A percentile compares a stretch with the other conserved stretches of the same genome.
phyloP scores from a whole-genome alignment of 1,140 invertebrate species.

The Hesperophylax magnus region DNA sequence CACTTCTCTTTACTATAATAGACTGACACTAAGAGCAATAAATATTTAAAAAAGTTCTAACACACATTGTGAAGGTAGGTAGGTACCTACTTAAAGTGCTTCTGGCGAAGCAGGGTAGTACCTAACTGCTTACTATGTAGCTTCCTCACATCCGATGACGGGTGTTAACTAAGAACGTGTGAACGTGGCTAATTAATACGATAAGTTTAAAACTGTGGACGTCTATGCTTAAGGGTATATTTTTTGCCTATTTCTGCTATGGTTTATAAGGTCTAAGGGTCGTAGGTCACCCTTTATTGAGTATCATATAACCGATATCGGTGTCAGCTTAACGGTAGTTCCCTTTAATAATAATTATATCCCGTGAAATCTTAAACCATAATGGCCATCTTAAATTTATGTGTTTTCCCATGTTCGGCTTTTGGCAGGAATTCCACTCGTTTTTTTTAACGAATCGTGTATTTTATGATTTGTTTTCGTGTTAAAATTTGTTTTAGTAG shows the following conservation, averaged over 20 bases:
- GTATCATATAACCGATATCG: constrained; percentile 49
- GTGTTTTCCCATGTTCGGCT: constrained; percentile 46
- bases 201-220: constrained; percentile 18
- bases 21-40: too few relatives aligned
- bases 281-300: constrained; percentile 47
- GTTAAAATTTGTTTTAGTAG: constrained; percentile 15
- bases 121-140: too few relatives aligned
- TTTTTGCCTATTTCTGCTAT: constrained; percentile 3
- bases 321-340: constrained; percentile 42
- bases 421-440: neutral
- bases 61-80: too few relatives aligned
- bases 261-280: constrained; percentile 39
- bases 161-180: neutral
- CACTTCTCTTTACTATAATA: too few relatives aligned
- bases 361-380: constrained; percentile 17
- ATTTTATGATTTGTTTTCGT: constrained; percentile 23
- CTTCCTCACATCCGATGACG: too few relatives aligned
- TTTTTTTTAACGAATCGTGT: neutral
- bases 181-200: constrained; percentile 26
- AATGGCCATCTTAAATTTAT: constrained; percentile 26
- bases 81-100: too few relatives aligned
- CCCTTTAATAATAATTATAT: constrained; percentile 32
- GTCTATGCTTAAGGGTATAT: neutral
- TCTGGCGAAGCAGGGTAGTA: too few relatives aligned
- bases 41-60: too few relatives aligned